Conservation (phyloP, 2,113 vertebrate genomes). For the Caloenas nicobarica region DNA sequence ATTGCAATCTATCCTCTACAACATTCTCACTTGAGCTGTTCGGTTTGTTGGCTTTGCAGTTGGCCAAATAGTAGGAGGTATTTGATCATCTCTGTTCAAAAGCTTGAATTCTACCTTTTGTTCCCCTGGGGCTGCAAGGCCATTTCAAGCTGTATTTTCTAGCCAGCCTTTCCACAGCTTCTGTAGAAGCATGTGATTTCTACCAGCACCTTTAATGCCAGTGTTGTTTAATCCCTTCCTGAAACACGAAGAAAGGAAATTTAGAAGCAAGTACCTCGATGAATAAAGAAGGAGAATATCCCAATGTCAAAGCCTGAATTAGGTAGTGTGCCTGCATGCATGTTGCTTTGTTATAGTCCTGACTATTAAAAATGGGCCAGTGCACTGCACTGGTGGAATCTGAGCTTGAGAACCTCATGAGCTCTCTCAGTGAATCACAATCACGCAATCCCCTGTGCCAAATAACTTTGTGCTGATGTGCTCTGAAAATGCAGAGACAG, state of each 20-base stretch:
- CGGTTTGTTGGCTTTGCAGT: not conserved
- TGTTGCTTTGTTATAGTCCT: not conserved
- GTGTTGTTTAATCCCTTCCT: not conserved
- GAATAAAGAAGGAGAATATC: not conserved
- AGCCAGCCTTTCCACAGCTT: not conserved
- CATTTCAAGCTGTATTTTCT: constrained; percentile 13
- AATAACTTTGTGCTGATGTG: not conserved
- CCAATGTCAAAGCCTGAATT: not conserved
- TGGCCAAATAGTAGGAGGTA: not conserved
- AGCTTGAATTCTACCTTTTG: not conserved
- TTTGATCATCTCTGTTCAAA: constrained; percentile 11
- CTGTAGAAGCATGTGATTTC: constrained; percentile 5
- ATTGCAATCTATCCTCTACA: not conserved
- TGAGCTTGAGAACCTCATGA: not conserved
- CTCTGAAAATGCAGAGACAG: not conserved
- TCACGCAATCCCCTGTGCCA: not conserved
- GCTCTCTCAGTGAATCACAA: not conserved
- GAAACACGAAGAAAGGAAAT: not conserved
- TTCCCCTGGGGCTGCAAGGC: not conserved
- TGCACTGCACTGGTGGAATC: not conserved
- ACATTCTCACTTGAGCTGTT: not conserved
- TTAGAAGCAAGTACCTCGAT: not conserved
- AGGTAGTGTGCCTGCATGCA: not conserved
- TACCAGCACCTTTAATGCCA: not conserved
- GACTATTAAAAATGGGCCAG: not conserved